Evolutionary conservation across 2,888 invertebrate species (phyloP).

Genomic region (Drosophila aldrichi): DNA sequence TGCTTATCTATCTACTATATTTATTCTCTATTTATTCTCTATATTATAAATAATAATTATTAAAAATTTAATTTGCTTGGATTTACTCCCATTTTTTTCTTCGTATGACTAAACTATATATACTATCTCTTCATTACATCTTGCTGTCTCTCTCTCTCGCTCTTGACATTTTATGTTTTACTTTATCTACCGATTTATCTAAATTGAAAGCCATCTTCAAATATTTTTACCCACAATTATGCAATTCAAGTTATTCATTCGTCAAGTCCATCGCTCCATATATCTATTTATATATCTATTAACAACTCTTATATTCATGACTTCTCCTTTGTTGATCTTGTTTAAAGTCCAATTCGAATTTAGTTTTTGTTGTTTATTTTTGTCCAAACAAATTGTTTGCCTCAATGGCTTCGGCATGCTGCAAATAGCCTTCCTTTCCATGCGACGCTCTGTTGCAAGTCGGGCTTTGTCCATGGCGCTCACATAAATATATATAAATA

Average conservation of each 20-base stretch:
- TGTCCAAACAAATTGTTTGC: constrained; percentile 35
- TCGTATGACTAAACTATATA: too few relatives aligned
- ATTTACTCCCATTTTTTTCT: too few relatives aligned
- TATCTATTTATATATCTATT: not conserved
- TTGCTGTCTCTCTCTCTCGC: not conserved
- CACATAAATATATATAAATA: not conserved
- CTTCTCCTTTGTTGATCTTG: constrained; percentile 18
- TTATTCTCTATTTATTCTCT: too few relatives aligned
- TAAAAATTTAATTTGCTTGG: too few relatives aligned
- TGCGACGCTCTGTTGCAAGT: constrained; percentile 54
- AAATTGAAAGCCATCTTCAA: constrained; percentile 6
- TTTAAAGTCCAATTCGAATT: not conserved
- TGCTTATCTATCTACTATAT: not conserved
- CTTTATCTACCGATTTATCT: not conserved
- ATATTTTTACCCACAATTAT: not conserved
- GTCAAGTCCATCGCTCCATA: constrained; percentile 5
- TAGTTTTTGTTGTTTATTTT: constrained; percentile 35
- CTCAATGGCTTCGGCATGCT: constrained; percentile 56
- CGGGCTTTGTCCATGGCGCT: constrained; percentile 58
- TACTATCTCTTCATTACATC: not conserved
- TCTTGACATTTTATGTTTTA: too few relatives aligned
- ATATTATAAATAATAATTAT: too few relatives aligned
- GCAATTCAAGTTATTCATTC: constrained; percentile 3
- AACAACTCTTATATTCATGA: constrained; percentile 16
- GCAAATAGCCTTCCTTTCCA: constrained; percentile 77